phyloP scores from a whole-genome alignment of 2,797 vertebrate species.

The Xenopus petersii region DNA sequence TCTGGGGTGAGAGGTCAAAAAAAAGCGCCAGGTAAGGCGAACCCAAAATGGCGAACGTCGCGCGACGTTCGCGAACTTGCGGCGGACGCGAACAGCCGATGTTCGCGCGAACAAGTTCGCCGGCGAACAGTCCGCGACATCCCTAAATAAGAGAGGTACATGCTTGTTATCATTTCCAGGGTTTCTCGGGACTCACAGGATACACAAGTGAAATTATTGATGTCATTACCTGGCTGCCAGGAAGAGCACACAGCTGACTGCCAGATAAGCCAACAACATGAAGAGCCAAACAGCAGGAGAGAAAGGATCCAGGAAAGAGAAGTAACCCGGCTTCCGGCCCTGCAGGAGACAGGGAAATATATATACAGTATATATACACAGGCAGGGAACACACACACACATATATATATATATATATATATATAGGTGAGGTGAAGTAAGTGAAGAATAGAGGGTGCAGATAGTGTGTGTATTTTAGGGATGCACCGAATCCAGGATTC shows the following conservation, averaged over 20 bases:
- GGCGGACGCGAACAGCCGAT: too few species aligned
- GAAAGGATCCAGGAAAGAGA: conserved; percentile 95
- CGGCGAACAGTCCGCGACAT: too few species aligned
- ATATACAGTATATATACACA: conserved; percentile 7
- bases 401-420: too few species aligned
- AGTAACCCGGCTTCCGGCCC: conserved; percentile 92
- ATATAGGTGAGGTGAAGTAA: conserved; percentile 24
- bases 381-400: conserved; percentile 27
- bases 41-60: too few species aligned
- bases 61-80: too few species aligned
- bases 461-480: too few species aligned
- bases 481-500: too few species aligned
- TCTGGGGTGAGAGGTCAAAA: too few species aligned
- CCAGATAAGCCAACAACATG: conserved; percentile 92
- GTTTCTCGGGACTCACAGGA: background rate
- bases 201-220: background rate
- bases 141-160: background rate
- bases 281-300: conserved; percentile 92
- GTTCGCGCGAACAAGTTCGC: too few species aligned
- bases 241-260: conserved; percentile 90
- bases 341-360: conserved; percentile 53
- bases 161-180: background rate
- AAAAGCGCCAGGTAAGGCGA: too few species aligned
- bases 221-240: conserved; percentile 84
- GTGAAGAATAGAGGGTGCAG: background rate